Percentiles rank a stretch among this genome's conserved stretches.
Conservation (phyloP, 2,888 invertebrate species). For the Tenodera sinensis region DNA sequence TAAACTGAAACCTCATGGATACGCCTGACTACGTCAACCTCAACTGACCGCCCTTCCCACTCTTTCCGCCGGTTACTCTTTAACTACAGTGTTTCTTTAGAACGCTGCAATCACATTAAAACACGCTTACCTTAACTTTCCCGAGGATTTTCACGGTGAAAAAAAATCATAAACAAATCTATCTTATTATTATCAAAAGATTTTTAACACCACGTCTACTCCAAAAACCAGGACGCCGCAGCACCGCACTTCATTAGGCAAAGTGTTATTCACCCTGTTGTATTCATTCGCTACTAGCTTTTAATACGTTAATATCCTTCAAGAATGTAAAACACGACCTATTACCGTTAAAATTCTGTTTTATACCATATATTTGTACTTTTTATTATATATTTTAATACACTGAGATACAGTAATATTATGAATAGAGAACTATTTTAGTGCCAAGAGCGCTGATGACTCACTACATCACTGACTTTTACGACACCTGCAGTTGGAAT, state of each 20-base stretch:
- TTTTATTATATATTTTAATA: not conserved
- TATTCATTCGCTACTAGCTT: conserved; percentile 18
- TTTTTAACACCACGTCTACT: not conserved
- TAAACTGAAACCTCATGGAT: not conserved
- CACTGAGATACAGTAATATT: not conserved
- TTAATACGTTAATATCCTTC: not conserved
- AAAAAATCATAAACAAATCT: not conserved
- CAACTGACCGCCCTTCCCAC: conserved; percentile 18
- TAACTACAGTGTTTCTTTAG: not conserved
- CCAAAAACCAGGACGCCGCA: conserved; percentile 15
- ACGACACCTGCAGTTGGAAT: conserved; percentile 27
- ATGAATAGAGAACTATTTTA: conserved; percentile 17
- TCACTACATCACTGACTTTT: conserved; percentile 6
- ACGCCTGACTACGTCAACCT: conserved; percentile 28
- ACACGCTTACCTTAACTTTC: not conserved
- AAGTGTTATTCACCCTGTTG: conserved; percentile 21
- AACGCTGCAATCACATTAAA: not conserved
- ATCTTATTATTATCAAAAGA: not conserved
- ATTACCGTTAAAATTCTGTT: not conserved
- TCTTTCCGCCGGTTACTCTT: conserved; percentile 10
- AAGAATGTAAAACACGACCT: not conserved
- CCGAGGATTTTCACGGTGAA: not conserved
- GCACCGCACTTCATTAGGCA: conserved; percentile 10
- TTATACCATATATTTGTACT: not conserved
- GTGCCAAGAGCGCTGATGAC: conserved; percentile 5